These are phyloP conservation scores for Pogonocherus hispidulus DNA, from an alignment of 2,888 invertebrate species.

Conservation along the genomic window DNA sequence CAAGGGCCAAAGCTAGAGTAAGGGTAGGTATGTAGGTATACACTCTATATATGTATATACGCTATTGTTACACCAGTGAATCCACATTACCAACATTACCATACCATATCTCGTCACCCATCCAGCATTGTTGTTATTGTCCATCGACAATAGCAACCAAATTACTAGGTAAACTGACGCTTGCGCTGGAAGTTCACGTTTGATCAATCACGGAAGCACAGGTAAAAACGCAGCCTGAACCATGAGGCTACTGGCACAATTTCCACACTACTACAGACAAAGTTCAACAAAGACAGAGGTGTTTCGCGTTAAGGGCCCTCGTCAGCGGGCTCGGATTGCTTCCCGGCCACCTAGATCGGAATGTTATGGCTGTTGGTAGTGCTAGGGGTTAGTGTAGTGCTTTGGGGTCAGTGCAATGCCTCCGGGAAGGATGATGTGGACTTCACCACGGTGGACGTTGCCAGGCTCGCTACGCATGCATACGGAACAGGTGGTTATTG, in stretches of 20 bases:
- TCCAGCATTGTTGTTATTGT: slow-evolving; percentile 55
- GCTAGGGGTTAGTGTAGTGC: slow-evolving; percentile 30
- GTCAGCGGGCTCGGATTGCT: slow-evolving; percentile 17
- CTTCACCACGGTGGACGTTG: slow-evolving; percentile 55
- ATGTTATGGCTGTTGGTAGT: slow-evolving; percentile 31
- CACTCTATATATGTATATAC: neutral
- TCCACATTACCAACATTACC: slow-evolving; percentile 27
- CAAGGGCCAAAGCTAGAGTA: too few relatives aligned
- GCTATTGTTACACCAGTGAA: slow-evolving; percentile 10
- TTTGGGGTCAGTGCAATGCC: slow-evolving; percentile 34
- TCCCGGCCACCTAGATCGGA: slow-evolving; percentile 24
- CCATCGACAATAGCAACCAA: slow-evolving; percentile 54
- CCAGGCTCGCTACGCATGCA: slow-evolving; percentile 53
- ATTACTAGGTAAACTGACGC: slow-evolving; percentile 46
- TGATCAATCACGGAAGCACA: slow-evolving; percentile 62
- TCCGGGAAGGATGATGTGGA: slow-evolving; percentile 51
- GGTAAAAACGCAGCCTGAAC: slow-evolving; percentile 31
- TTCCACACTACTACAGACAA: slow-evolving; percentile 14
- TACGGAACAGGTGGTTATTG: slow-evolving; percentile 49
- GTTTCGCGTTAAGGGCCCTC: slow-evolving; percentile 12
- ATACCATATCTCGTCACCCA: slow-evolving; percentile 29
- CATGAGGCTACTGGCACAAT: slow-evolving; percentile 24
- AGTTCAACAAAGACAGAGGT: slow-evolving; percentile 34
- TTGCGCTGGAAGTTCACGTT: slow-evolving; percentile 59
- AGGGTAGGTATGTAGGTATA: too few relatives aligned